phyloP scores from a whole-genome alignment of 2,797 vertebrate genomes.

The Pogonophryne albipinna region DNA sequence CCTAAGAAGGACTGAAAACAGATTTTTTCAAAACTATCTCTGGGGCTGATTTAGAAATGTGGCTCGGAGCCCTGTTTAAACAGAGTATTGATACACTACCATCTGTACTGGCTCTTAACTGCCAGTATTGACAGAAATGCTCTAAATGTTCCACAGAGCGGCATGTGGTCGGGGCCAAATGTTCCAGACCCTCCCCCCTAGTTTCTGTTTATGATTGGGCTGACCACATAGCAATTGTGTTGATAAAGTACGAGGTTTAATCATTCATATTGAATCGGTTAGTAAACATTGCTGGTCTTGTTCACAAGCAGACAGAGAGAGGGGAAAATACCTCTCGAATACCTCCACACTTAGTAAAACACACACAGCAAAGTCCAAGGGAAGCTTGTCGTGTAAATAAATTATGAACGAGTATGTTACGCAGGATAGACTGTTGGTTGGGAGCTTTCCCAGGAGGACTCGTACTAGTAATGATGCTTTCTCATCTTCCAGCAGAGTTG shows the following conservation, averaged over 20 bases:
- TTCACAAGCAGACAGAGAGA: slow-evolving; percentile 41
- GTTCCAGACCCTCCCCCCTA: slow-evolving; percentile 33
- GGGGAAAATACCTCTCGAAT: slow-evolving; percentile 57
- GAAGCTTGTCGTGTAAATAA: slow-evolving; percentile 76
- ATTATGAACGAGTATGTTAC: slow-evolving; percentile 80
- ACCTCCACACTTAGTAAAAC: slow-evolving; percentile 61
- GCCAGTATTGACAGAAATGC: slow-evolving; percentile 60
- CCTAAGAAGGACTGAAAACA: slow-evolving; percentile 35
- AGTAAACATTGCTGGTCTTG: slow-evolving; percentile 24
- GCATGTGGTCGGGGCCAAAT: slow-evolving; percentile 60
- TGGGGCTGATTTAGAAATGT: slow-evolving; percentile 59
- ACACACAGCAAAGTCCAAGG: slow-evolving; percentile 63
- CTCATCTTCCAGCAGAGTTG: slow-evolving; percentile 71
- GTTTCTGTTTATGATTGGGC: slow-evolving; percentile 37
- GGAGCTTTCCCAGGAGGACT: slow-evolving; percentile 71
- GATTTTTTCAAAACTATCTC: slow-evolving; percentile 57
- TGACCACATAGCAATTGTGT: slow-evolving; percentile 50
- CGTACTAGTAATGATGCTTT: slow-evolving; percentile 70
- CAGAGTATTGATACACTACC: slow-evolving; percentile 68
- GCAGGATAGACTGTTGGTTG: slow-evolving; percentile 71
- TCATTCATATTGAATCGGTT: slow-evolving; percentile 49
- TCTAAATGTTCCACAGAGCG: slow-evolving; percentile 55
- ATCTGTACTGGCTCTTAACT: slow-evolving; percentile 69
- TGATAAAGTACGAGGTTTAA: slow-evolving; percentile 72
- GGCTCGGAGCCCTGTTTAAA: slow-evolving; percentile 62